phyloP scores from a whole-genome alignment of 2,888 invertebrate species.

The Chymomyza amoena region DNA sequence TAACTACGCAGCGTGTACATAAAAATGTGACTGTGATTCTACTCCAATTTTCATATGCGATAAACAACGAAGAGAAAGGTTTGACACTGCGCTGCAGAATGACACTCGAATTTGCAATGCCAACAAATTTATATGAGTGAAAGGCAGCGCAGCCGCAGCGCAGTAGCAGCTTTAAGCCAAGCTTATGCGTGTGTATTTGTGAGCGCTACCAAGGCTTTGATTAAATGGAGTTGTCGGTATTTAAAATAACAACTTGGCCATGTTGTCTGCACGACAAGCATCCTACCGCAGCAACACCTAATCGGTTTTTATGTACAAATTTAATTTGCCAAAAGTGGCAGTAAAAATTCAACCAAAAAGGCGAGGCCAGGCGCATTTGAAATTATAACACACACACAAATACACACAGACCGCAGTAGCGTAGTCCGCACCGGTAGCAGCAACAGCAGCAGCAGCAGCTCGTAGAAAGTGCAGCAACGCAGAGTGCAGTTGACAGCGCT shows the following conservation, averaged over 20 bases:
- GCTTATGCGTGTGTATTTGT: slow-evolving; percentile 28
- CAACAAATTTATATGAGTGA: slow-evolving; percentile 79
- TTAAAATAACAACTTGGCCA: slow-evolving; percentile 72
- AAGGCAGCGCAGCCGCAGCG: slow-evolving; percentile 74
- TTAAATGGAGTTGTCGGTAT: slow-evolving; percentile 73
- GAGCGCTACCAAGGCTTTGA: slow-evolving; percentile 50
- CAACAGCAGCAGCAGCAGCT: not conserved
- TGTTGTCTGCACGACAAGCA: slow-evolving; percentile 47
- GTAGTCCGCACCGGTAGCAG: slow-evolving; percentile 12
- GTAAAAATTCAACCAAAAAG: slow-evolving; percentile 68
- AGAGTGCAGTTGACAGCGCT: not conserved
- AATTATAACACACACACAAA: slow-evolving; percentile 64
- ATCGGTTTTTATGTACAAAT: slow-evolving; percentile 72
- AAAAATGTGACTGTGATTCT: not conserved
- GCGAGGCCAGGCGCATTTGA: slow-evolving; percentile 57
- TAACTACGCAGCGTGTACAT: not conserved
- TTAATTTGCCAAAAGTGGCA: slow-evolving; percentile 74
- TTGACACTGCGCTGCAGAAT: slow-evolving; percentile 77
- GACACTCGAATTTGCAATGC: slow-evolving; percentile 79
- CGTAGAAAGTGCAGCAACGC: slow-evolving; percentile 57
- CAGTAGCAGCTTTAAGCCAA: slow-evolving; percentile 10
- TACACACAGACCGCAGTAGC: not conserved
- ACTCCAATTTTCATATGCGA: slow-evolving; percentile 25
- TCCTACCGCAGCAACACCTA: slow-evolving; percentile 40
- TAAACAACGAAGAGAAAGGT: slow-evolving; percentile 74